phyloP scores from a whole-genome alignment of 2,888 invertebrate genomes.

The Cyclophora albipunctata region DNA sequence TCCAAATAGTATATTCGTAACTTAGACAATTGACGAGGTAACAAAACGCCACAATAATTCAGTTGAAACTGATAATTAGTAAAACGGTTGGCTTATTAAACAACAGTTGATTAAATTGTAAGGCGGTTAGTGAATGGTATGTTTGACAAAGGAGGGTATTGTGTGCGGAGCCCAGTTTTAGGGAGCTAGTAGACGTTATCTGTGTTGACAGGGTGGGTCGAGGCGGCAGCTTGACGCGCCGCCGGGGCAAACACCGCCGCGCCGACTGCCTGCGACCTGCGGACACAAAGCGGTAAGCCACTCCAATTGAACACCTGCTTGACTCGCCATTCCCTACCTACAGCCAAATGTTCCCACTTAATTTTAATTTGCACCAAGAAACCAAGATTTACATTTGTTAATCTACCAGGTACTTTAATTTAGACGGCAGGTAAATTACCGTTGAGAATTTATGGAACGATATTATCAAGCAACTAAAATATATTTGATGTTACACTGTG shows the following conservation, averaged over 20 bases:
- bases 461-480: too few species aligned
- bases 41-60: neutral
- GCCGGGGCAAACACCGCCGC: constrained; percentile 23
- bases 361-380: neutral
- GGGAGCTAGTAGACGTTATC: constrained; percentile 20
- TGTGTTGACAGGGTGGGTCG: constrained; percentile 21
- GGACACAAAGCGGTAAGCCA: constrained; percentile 26
- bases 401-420: too few species aligned
- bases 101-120: constrained; percentile 12
- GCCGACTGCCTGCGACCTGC: constrained; percentile 21
- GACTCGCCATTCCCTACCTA: neutral
- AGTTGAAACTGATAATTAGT: neutral
- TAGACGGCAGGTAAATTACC: too few species aligned
- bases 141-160: constrained; percentile 20
- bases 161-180: constrained; percentile 21
- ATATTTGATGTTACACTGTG: too few species aligned
- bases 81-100: neutral
- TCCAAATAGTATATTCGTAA: neutral
- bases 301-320: constrained; percentile 15
- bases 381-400: too few species aligned
- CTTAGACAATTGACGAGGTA: neutral
- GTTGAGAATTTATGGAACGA: too few species aligned
- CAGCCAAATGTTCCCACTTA: constrained; percentile 2
- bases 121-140: constrained; percentile 15
- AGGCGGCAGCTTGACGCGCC: constrained; percentile 11